Base-by-base conservation (phyloP, 2,888 invertebrate genomes). In the Lobophora halterata region DNA sequence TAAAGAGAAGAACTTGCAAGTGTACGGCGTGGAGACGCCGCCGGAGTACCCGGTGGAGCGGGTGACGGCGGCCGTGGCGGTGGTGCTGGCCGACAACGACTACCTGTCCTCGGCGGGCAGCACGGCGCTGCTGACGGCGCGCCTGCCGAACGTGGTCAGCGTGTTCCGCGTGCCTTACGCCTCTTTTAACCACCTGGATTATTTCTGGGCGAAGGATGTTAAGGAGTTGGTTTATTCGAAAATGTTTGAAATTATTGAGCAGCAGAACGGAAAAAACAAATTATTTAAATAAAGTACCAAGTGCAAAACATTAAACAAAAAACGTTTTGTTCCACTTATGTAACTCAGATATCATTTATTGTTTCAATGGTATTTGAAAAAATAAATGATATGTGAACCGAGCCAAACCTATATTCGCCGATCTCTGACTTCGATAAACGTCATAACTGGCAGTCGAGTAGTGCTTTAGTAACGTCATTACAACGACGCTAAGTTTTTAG, bases 161-260 rank as follows among this genome's bases (percentile, higher is more conserved):
- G 10, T 39, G 10, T 56, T 53, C 21, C 25, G 9, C 3, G 52
- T 63, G 1, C 54, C 53, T 1, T 33, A 45, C 11, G 28, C 26
- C 2, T 40, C 49, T 3, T 67, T 61, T 31, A 55, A 54, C 32
- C 70, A 70, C 21, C 24, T 59, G 24, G 68, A 70, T 23, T 64
- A 39, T 30, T 36, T 70, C 18, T 64, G 46, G 42, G 64, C 57
- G 0, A 57, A 46, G 13, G 49, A 68, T 39, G 49, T 45, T 1
- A 56, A 56, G 7, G 18, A 6, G 2, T 23, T 58, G 0, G 34
- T 61, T 1, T 51, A 64, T 24, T 16, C 19, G 0, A 50, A 35
- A 21, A 19, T 61, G 11, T 24, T 53, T n/a, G n/a, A n/a, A n/a
- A n/a, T n/a, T n/a, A n/a, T n/a, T n/a, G n/a, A n/a, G n/a, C n/a